Evolutionary conservation across 2,113 vertebrate genomes (phyloP), one percentile per base, ranked within the genome.

Genomic region (Taurulus bubalis): DNA sequence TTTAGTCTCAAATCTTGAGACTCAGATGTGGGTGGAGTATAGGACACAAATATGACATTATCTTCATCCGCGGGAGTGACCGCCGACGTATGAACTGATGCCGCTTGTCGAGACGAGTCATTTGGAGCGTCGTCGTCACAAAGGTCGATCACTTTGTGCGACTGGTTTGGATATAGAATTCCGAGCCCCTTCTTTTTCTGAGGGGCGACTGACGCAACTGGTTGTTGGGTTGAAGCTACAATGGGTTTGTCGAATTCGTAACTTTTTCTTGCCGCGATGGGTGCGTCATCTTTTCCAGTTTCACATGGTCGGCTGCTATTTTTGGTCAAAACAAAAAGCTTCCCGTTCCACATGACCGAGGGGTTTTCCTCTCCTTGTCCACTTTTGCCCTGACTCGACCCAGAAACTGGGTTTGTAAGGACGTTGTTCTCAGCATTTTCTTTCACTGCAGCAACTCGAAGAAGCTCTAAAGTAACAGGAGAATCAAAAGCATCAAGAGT

Each of bases 281-380:
- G 20, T 4, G 42, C 22, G 40, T 38, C 12, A 0, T 6, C 56
- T 22, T n/a, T 12, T n/a, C 22, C 7, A 6, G 10, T 16, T 28
- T 68, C 7, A 16, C 28, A 3, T 9, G 40, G 58, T 0, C 9
- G 12, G 42, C n/a, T 32, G 49, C 30, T 4, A 85, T 90, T 96
- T 87, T 94, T 96, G 77, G 96, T 91, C 87, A 97, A 90, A 16
- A 96, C 97, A 26, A 97, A 97, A 49, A 97, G 80, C 55, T 96
- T 98, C 47, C 96, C 95, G 28, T 96, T 96, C 91, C 89, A 97
- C 94, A 97, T 94, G 65, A 98, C 93, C 71, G 97, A 87, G 49
- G 96, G 93, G 22, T 97, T 95, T 55, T 96, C 96, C 77, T 95
- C 53, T 11, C 14, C 49, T n/a, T 22, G 95, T 55, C 84, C 87